Evolutionary conservation across 2,113 vertebrate genomes (phyloP), one percentile per base, ranked within the genome.

Genomic region (Osmerus eperlanus): DNA sequence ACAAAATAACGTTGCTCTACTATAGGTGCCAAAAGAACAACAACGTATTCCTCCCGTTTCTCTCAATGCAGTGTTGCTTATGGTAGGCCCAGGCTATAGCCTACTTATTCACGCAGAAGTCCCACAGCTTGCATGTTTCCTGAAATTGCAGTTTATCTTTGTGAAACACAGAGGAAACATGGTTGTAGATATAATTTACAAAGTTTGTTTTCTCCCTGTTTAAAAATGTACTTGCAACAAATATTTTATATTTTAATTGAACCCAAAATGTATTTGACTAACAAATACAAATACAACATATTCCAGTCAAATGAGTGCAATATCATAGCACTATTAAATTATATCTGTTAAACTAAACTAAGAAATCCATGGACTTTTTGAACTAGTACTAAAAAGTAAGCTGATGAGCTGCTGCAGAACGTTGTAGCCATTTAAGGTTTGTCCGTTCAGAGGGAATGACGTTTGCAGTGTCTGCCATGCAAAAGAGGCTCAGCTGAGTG

Each of bases 361-460:
- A 55, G 7, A 18, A 55, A 14, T 3, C 18, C 3, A 14, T 55
- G 54, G 3, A 56, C 55, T 18, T 19, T 18, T 3, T 8, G 16
- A 19, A 16, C 7, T 56, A 7, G 55, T 8, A 16, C n/a, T 16
- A 56, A 56, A 18, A 19, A 18, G 16, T 56, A n/a, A 56, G 4
- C 3, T 1, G 1, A 19, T 56, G n/a, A 56, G n/a, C n/a, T 12
- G 58, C 58, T 21, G 19, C 58, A 18, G 2, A 4, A 25, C 58
- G 19, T 21, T 16, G 64, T 65, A 51, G 64, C 64, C 64, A 65
- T 65, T 47, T 65, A 65, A 47, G 64, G 64, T 65, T 21, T 11
- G 9, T 19, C 58, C 19, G 9, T 21, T 7, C 58, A 69, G 70
- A 64, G 66, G 73, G 73, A 76, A 15, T 84, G 82, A 84, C 82